Base-by-base conservation (phyloP, 2,797 vertebrate species). In the Garrulus glandarius region DNA sequence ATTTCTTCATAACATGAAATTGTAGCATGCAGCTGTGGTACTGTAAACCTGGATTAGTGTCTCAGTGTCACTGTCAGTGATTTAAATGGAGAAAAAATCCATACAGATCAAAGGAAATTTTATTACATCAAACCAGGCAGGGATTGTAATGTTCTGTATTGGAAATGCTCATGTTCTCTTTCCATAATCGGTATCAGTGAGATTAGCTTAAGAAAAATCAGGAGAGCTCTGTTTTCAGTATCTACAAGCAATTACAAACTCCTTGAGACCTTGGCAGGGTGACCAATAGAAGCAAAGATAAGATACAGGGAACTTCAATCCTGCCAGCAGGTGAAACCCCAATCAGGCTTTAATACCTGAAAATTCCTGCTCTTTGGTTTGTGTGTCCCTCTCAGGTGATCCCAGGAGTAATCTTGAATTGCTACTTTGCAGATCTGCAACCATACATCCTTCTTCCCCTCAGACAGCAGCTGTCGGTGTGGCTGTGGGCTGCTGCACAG, bases 161-260 rank as follows among this genome's bases (percentile, higher is more conserved):
- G 60, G 72, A 84, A 84, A 78, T 47, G 67, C 69, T 75, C 71
- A 36, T 47, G 46, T 94, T 84, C 46, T 88, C n/a, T 84, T 88
- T 44, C 47, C 0, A 1, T 92, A 78, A 65, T 9, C 84, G 49
- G 24, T 68, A 70, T 87, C 37, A 52, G 86, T 49, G 84, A 92
- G 92, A 89, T 92, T 96, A 92, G 82, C 32, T 82, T 64, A 89
- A 70, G 53, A 71, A 95, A 68, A 87, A 60, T 72, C 77, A 69
- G 57, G 49, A 80, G 65, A 61, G 50, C 30, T 93, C 75, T 87
- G 57, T 67, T 97, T 95, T 65, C 92, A 34, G 19, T 92, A 90
- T 88, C 85, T 95, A 88, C 89, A 93, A 77, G 93, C 82, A 96
- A 92, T 94, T 93, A 93, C 78, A 75, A 88, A 68, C 46, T 60